Conservation (phyloP, 1,140 invertebrate species). For the Xylocopa sonorina region DNA sequence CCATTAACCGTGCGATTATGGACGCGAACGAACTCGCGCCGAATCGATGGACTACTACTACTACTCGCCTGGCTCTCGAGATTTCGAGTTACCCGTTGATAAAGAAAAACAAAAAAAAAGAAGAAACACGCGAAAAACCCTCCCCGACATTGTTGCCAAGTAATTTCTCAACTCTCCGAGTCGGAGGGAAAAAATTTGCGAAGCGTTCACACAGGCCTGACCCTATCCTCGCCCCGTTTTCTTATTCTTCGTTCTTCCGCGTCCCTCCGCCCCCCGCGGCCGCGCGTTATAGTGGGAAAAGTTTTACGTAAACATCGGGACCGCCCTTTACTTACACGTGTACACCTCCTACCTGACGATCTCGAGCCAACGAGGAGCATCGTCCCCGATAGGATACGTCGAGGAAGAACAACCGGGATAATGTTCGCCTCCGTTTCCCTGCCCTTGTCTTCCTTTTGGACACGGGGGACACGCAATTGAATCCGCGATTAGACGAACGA, state of each 20-base stretch:
- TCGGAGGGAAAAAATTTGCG: slow-evolving; percentile 10
- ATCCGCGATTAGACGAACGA: slow-evolving; percentile 13
- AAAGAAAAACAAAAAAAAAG: no score
- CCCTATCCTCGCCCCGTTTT: background rate
- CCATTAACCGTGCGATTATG: no score
- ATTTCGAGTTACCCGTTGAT: no score
- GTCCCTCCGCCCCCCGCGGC: background rate
- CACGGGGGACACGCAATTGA: slow-evolving; percentile 2
- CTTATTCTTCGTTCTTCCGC: background rate
- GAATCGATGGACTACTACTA: no score
- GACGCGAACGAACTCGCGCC: no score
- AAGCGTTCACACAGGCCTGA: slow-evolving; percentile 10
- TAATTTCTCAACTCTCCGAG: slow-evolving; percentile 16
- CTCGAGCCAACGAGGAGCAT: slow-evolving; percentile 26
- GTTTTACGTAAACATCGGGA: slow-evolving; percentile 57
- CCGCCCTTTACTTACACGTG: slow-evolving; percentile 32
- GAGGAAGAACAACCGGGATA: slow-evolving; percentile 43
- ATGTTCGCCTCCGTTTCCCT: slow-evolving; percentile 44
- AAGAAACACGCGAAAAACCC: no score
- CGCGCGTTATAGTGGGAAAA: slow-evolving; percentile 33
- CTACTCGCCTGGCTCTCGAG: no score
- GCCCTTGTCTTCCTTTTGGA: background rate
- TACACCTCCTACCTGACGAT: slow-evolving; percentile 46
- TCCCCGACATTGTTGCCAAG: background rate
- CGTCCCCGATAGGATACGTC: slow-evolving; percentile 24